Conservation (phyloP, 2,797 vertebrate species). For the Diplodus sargus region DNA sequence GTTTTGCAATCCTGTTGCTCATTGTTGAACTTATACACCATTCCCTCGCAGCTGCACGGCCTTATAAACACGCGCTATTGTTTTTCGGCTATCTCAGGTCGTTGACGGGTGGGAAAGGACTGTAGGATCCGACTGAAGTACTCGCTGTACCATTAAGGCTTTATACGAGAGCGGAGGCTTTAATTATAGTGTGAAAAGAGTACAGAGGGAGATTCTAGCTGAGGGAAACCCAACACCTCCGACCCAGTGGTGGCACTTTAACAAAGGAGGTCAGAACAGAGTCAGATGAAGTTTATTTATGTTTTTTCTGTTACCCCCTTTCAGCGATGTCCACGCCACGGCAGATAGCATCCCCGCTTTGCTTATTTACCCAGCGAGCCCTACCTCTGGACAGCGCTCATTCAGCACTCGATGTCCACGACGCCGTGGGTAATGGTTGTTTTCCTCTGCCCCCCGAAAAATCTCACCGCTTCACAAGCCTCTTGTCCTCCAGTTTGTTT, state of each 20-base stretch:
- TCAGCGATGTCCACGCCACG: slow-evolving; percentile 66
- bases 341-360: slow-evolving; percentile 72
- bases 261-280: slow-evolving; percentile 74
- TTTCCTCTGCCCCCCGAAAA: slow-evolving; percentile 76
- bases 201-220: slow-evolving; percentile 37
- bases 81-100: slow-evolving; percentile 54
- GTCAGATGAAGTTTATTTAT: slow-evolving; percentile 80
- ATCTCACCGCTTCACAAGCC: slow-evolving; percentile 73
- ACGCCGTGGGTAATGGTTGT: slow-evolving; percentile 80
- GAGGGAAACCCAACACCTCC: slow-evolving; percentile 75
- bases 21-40: slow-evolving; percentile 64
- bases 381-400: slow-evolving; percentile 74
- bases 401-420: slow-evolving; percentile 80
- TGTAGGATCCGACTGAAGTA: too few relatives aligned
- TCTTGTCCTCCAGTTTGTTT: slow-evolving; percentile 84
- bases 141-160: slow-evolving; percentile 41
- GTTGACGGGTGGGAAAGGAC: slow-evolving; percentile 56
- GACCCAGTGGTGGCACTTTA: slow-evolving; percentile 68
- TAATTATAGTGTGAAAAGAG: slow-evolving; percentile 64
- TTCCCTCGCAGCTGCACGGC: slow-evolving; percentile 63
- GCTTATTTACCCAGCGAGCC: slow-evolving; percentile 79
- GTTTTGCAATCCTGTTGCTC: slow-evolving; percentile 73
- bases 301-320: slow-evolving; percentile 75
- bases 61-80: slow-evolving; percentile 60
- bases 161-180: slow-evolving; percentile 43